phyloP scores from a whole-genome alignment of 2,888 invertebrate species.

The Muscina levida region DNA sequence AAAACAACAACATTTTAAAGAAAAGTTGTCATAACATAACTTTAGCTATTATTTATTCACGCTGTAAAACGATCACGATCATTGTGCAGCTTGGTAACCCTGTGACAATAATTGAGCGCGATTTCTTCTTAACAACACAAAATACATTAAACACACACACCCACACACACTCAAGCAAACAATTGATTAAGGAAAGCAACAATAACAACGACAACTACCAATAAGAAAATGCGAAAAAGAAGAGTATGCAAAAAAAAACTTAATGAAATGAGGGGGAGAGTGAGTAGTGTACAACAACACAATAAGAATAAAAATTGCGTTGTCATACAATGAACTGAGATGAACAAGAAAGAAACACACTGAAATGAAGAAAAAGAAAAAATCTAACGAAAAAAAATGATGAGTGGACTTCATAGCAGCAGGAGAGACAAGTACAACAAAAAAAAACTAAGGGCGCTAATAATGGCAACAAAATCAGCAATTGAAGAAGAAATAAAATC shows the following conservation, averaged over 20 bases:
- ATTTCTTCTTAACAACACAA: conserved; percentile 55
- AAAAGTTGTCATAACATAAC: too few relatives aligned
- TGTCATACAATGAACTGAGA: conserved; percentile 32
- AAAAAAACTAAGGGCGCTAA: conserved; percentile 61
- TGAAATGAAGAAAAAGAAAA: conserved; percentile 13
- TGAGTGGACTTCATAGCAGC: too few relatives aligned
- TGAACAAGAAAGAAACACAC: conserved; percentile 14
- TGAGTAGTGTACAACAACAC: conserved; percentile 1
- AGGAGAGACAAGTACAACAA: conserved; percentile 54
- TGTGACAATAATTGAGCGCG: conserved; percentile 56
- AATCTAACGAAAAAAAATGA: conserved; percentile 39
- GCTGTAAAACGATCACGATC: too few relatives aligned
- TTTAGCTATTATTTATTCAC: too few relatives aligned
- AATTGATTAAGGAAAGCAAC: conserved; percentile 31
- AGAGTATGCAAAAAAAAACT: conserved; percentile 33
- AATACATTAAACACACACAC: conserved; percentile 10
- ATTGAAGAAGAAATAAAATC: background rate
- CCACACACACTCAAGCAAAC: conserved; percentile 35
- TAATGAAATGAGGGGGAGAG: background rate
- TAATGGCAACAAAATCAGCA: conserved; percentile 57
- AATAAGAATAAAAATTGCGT: conserved; percentile 29
- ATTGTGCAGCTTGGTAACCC: conserved; percentile 54
- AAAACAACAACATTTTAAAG: too few relatives aligned
- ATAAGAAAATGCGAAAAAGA: conserved; percentile 12
- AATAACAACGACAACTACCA: conserved; percentile 3